These are phyloP conservation scores for Artibeus lituratus DNA, from an alignment of 2,797 vertebrate species.

Conservation along the genomic window DNA sequence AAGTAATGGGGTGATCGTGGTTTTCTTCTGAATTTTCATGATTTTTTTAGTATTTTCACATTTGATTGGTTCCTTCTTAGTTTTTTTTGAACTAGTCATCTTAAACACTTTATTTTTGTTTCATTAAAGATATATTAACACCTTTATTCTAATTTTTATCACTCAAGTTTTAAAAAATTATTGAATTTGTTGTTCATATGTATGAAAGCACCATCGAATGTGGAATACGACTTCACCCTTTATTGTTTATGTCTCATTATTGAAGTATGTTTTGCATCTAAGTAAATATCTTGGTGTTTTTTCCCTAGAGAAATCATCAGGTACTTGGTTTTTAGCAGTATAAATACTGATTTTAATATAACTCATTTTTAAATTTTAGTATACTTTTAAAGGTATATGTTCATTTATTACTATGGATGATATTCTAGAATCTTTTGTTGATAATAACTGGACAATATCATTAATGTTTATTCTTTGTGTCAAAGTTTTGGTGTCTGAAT, in stretches of 20 bases:
- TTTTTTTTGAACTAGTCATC: not conserved
- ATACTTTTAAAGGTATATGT: not conserved
- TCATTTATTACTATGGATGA: not conserved
- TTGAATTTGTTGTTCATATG: not conserved
- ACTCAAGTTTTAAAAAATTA: not conserved
- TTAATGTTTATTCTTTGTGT: not conserved
- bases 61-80: not conserved
- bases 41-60: not conserved
- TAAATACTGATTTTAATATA: not conserved
- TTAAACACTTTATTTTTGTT: conserved; percentile 9
- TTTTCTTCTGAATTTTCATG: not conserved
- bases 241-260: not conserved
- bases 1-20: not conserved
- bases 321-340: not conserved
- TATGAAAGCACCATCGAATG: not conserved
- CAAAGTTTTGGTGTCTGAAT: not conserved
- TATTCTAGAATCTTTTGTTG: not conserved
- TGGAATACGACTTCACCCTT: not conserved
- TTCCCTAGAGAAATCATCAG: not conserved
- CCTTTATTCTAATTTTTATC: conserved; percentile 16
- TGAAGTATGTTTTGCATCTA: not conserved
- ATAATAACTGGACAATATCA: not conserved
- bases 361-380: not conserved
- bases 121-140: not conserved
- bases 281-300: not conserved